Conservation (phyloP, 2,888 invertebrate genomes). For the Coelinius sp. region DNA sequence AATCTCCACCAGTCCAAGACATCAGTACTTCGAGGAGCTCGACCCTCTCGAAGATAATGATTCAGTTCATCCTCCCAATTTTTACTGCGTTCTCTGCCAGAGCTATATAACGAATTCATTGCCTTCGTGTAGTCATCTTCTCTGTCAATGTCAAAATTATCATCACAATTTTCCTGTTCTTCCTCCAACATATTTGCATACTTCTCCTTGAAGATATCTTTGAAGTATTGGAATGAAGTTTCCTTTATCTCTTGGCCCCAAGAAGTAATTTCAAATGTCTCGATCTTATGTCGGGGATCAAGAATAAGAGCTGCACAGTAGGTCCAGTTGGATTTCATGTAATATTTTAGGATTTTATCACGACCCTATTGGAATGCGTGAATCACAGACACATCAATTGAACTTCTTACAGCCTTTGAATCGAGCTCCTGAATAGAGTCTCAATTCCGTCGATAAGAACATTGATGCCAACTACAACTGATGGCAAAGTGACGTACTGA, state of each 20-base stretch:
- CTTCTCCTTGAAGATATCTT: conserved; percentile 23
- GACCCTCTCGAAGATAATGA: not conserved
- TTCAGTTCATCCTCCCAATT: not conserved
- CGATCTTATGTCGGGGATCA: conserved; percentile 39
- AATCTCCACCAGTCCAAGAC: not conserved
- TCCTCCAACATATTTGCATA: not conserved
- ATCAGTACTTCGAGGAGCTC: not conserved
- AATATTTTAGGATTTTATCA: conserved; percentile 35
- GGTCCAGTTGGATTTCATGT: conserved; percentile 33
- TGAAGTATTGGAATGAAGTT: conserved; percentile 19
- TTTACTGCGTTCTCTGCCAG: not conserved
- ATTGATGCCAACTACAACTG: conserved; percentile 16
- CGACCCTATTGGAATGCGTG: conserved; percentile 32
- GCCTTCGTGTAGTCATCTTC: conserved; percentile 4
- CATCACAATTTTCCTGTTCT: not conserved
- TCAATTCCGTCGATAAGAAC: conserved; percentile 36
- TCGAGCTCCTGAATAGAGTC: conserved; percentile 25
- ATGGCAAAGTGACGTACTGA: conserved; percentile 29
- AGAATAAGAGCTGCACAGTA: conserved; percentile 34
- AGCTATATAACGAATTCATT: conserved; percentile 1
- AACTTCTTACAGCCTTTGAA: conserved; percentile 19
- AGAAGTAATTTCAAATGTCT: conserved; percentile 32
- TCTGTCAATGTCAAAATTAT: not conserved
- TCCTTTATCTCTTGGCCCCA: conserved; percentile 34
- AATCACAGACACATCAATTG: conserved; percentile 28